Percentiles rank a stretch among this genome's conserved stretches.
Evolutionary conservation across 2,797 vertebrate genomes (phyloP).

Genomic region (Malacoraja senta): DNA sequence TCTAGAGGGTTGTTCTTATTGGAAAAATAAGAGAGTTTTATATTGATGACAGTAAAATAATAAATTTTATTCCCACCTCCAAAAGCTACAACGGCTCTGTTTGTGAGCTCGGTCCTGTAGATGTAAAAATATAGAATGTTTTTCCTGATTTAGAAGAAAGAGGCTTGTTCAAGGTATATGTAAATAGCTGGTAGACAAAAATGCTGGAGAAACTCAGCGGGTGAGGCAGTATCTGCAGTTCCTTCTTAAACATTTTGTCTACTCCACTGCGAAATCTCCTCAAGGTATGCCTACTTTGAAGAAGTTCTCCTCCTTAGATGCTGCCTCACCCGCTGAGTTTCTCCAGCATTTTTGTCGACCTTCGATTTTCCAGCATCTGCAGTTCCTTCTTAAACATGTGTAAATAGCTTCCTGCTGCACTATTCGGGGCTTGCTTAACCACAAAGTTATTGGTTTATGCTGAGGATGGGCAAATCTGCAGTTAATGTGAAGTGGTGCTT

Average conservation of each 20-base stretch:
- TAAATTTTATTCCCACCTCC: not conserved
- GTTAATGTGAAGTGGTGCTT: not conserved
- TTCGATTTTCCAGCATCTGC: too few relatives aligned
- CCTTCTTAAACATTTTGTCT: too few relatives aligned
- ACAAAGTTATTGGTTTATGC: not conserved
- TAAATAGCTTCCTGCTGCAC: not conserved
- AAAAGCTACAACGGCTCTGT: not conserved
- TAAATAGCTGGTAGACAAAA: not conserved
- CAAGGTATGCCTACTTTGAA: too few relatives aligned
- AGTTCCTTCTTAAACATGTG: not conserved
- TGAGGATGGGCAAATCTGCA: not conserved
- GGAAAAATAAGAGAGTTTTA: not conserved
- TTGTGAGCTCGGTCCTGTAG: conserved; percentile 1
- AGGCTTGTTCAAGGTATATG: not conserved
- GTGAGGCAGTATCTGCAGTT: too few relatives aligned
- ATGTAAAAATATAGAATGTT: conserved; percentile 2
- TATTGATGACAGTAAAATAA: not conserved
- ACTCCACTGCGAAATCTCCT: too few relatives aligned
- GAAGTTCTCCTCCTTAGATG: too few relatives aligned
- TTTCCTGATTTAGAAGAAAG: not conserved
- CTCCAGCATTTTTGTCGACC: too few relatives aligned
- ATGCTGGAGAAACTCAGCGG: too few relatives aligned
- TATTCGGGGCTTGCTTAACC: not conserved
- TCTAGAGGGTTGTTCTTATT: conserved; percentile 13
- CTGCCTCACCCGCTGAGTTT: too few relatives aligned